Percentiles rank a stretch among this genome's conserved stretches.
Evolutionary conservation across 2,888 invertebrate species (phyloP).

Genomic region (Nephrotoma flavescens): DNA sequence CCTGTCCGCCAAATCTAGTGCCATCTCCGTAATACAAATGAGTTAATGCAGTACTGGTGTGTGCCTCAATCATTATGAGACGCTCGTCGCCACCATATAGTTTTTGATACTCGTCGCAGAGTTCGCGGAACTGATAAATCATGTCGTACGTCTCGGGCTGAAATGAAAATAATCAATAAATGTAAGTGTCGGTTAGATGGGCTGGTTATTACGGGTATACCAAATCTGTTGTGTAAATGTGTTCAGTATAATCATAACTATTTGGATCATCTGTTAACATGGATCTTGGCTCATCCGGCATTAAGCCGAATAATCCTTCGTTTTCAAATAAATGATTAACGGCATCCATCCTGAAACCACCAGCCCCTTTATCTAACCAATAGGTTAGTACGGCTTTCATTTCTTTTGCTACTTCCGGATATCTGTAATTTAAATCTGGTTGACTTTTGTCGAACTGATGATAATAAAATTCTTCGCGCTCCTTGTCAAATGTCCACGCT

Average conservation of each 20-base stretch:
- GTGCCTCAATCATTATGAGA: constrained; percentile 46
- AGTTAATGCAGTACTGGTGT: constrained; percentile 37
- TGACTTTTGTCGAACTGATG: constrained; percentile 48
- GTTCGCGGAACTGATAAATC: constrained; percentile 31
- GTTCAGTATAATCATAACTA: constrained; percentile 38
- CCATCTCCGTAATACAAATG: constrained; percentile 46
- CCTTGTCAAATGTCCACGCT: constrained; percentile 51
- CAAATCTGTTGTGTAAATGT: constrained; percentile 45
- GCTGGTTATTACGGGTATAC: constrained; percentile 11
- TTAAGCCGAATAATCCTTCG: constrained; percentile 23
- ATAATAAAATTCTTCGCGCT: constrained; percentile 48
- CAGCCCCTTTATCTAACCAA: constrained; percentile 62
- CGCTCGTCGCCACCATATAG: constrained; percentile 30
- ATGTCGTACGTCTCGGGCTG: constrained; percentile 29
- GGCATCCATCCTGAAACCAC: constrained; percentile 60
- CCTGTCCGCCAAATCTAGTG: constrained; percentile 35
- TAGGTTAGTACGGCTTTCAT: constrained; percentile 47
- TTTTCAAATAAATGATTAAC: constrained; percentile 43
- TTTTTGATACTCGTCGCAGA: constrained; percentile 44
- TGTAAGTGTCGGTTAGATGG: background rate
- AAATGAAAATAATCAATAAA: background rate
- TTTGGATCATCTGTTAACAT: constrained; percentile 19
- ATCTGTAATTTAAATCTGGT: constrained; percentile 67
- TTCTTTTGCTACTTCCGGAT: constrained; percentile 47
- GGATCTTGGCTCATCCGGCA: constrained; percentile 35